Conservation (phyloP, 2,113 vertebrate genomes). For the Oreochromis niloticus region DNA sequence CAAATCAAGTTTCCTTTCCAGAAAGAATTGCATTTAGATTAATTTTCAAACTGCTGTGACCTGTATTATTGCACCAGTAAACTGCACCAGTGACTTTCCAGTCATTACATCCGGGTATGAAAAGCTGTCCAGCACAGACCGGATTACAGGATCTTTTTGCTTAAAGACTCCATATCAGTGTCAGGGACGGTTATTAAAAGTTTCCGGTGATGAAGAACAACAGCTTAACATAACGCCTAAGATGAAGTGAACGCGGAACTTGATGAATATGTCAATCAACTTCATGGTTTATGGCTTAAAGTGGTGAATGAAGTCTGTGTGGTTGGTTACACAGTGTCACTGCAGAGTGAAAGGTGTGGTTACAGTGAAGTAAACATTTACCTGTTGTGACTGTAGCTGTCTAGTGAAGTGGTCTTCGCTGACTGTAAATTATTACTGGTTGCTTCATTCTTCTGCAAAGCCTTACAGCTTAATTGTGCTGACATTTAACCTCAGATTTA, state of each 20-base stretch:
- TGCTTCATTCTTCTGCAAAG: not conserved
- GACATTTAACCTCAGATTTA: not conserved
- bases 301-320: not conserved
- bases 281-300: not conserved
- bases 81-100: not conserved
- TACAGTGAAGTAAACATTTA: not conserved
- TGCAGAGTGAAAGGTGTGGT: not conserved
- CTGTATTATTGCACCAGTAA: not conserved
- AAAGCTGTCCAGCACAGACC: not conserved
- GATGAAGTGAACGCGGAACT: not conserved
- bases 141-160: slow-evolving; percentile 12
- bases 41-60: not conserved
- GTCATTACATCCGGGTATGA: slow-evolving; percentile 3
- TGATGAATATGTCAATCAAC: not conserved
- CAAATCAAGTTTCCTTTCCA: not conserved
- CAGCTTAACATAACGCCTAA: not conserved
- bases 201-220: not conserved
- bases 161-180: not conserved
- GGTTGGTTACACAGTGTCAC: not conserved
- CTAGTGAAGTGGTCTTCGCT: not conserved
- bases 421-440: not conserved
- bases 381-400: not conserved
- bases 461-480: not conserved
- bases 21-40: not conserved
- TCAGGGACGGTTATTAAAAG: not conserved